Evolutionary conservation across 2,113 vertebrate species (phyloP), one percentile per base, ranked within the genome.

Genomic region (zebrafish (Danio rerio)): DNA sequence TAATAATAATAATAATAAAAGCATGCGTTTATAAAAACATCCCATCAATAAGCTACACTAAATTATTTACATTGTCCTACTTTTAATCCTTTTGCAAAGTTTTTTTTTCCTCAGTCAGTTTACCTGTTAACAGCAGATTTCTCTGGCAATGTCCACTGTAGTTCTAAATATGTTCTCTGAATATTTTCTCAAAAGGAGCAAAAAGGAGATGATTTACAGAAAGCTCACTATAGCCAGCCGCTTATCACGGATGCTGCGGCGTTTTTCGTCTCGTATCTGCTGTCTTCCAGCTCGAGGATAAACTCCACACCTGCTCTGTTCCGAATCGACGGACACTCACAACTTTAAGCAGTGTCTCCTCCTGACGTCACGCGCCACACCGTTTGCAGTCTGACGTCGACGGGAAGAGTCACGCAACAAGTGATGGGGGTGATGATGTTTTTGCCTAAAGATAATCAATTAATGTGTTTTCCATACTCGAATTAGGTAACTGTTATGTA

Each of bases 51-150:
- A 3, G 31, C 31, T 5, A 10, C 5, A n/a, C 43, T 5, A 66
- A 16, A 43, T 66, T 66, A 43, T 7, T 66, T 65, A 66, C 15
- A 45, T n/a, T 45, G 6, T 20, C 0, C 15, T 45, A 18, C 2
- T 20, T 80, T 15, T 40, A 49, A 18, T 71, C n/a, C 16, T 31
- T 20, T n/a, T 73, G 5, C 4, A 70, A 50, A 12, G 9, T 21
- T 21, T 3, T 1, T 1, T 15, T 18, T 50, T n/a, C n/a, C 15
- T 81, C 18, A 5, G 7, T 42, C 12, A 13, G n/a, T 43, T 47
- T 58, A 82, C 81, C 81, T 75, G 61, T 58, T 55, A 43, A 53
- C 42, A 61, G 69, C 16, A 63, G 52, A 16, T 74, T 55, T 74
- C 31, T 49, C 45, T 65, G 9, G 50, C 40, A 50, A 5, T 62